Base-by-base conservation (phyloP, 2,113 vertebrate species). In the Ornithorhynchus anatinus region DNA sequence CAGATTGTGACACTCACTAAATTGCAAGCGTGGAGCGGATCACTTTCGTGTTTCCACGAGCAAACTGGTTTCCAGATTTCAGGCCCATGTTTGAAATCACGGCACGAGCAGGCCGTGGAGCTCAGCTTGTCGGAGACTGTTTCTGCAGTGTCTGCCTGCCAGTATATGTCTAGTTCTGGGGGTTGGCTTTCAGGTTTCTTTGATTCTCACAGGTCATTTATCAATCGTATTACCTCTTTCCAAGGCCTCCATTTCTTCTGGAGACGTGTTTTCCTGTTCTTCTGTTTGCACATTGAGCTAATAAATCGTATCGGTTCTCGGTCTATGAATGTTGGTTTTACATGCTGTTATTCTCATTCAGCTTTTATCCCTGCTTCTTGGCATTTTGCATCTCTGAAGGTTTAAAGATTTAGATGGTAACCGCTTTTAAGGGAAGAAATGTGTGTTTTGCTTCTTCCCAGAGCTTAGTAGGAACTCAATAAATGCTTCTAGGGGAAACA, bases 101-200 rank as follows among this genome's bases (percentile, higher is more conserved):
- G n/a, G n/a, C 7, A 0, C 8, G 22, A 16, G 6, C 16, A 39
- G 47, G 5, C 31, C 20, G 9, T 2, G 1, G 1, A 7, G 32
- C 13, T 1, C n/a, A n/a, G n/a, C 50, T 43, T 29, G n/a, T 33
- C 20, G 27, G 52, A 47, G 11, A 5, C 59, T 63, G 15, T 31
- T 15, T 5, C 36, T 59, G 0, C 11, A 8, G 39, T 37, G 17
- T 45, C 2, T 16, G 27, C 42, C 25, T 15, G n/a, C 19, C 22
- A 10, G 8, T 5, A 19, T 8, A 17, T n/a, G 31, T 14, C 42
- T n/a, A 23, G 42, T n/a, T 8, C 14, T 33, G 2, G 3, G 44
- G 17, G 20, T 53, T n/a, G 10, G 31, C 20, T 11, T 17, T 29
- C 31, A 5, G 8, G 19, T 50, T 50, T 2, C 47, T 50, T 14